A percentile compares a stretch with the other conserved stretches of the same genome.
phyloP scores from a whole-genome alignment of 2,888 invertebrate genomes.

The Petrophora chlorosata region DNA sequence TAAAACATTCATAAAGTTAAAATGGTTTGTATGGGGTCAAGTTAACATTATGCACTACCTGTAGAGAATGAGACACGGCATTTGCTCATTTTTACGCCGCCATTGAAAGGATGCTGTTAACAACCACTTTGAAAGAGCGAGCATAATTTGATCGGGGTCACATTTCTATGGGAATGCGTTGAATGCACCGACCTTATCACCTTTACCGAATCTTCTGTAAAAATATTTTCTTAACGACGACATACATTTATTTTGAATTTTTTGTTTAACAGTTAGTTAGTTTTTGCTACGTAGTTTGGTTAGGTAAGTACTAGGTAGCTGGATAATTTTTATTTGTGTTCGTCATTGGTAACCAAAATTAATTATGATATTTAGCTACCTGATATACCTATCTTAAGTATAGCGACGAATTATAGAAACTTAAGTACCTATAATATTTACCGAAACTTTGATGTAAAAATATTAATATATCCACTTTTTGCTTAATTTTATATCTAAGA shows the following conservation, averaged over 20 bases:
- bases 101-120: slow-evolving; percentile 82
- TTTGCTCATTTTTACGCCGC: slow-evolving; percentile 80
- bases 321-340: too few species aligned
- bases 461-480: neutral
- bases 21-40: slow-evolving; percentile 73
- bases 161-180: slow-evolving; percentile 76
- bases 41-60: slow-evolving; percentile 76
- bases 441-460: neutral
- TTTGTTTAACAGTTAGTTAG: too few species aligned
- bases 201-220: slow-evolving; percentile 15
- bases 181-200: slow-evolving; percentile 55
- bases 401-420: too few species aligned
- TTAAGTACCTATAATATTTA: too few species aligned
- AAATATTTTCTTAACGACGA: slow-evolving; percentile 12
- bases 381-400: too few species aligned
- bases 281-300: too few species aligned
- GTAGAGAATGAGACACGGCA: slow-evolving; percentile 72
- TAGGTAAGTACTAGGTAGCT: too few species aligned
- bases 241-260: slow-evolving; percentile 5
- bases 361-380: too few species aligned
- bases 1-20: slow-evolving; percentile 68
- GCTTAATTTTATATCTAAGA: neutral
- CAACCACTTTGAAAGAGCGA: slow-evolving; percentile 80
- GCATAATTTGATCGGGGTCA: slow-evolving; percentile 82
- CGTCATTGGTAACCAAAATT: too few species aligned